Base-by-base conservation (phyloP, 1,140 invertebrate species). In the Drosophila ohnishii region DNA sequence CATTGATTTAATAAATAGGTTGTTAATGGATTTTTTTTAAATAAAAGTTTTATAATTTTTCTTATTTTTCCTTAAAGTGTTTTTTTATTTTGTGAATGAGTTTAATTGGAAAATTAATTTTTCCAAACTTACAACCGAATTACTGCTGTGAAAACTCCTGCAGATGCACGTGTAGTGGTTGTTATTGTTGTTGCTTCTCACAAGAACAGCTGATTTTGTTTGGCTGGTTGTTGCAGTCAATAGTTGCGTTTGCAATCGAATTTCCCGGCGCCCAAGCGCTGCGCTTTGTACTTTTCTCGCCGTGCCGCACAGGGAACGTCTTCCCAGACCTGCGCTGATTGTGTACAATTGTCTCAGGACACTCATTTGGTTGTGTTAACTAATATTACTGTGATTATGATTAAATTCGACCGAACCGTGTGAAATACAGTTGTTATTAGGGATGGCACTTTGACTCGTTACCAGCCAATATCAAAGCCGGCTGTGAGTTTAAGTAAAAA, bases 161-260 rank as follows among this genome's bases (percentile, higher is more conserved):
- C 47, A 63, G 35, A 34, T 71, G 75, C 80, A 79, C 71, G 76
- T 76, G 80, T 74, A 35, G n/a, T 28, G 10, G 40, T 57, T 75
- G 34, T 63, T 77, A 16, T 53, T 74, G 37, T 65, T 71, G 50
- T 16, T 40, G 39, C 3, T 58, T n/a, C 19, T 32, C 1, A 13
- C 28, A 2, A n/a, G n/a, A 74, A 64, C 70, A 74, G 72, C 70
- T 64, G 70, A 57, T 53, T 65, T 16, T 50, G 30, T 56, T 72
- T 56, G 40, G 42, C 22, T 28, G 32, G 3, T 37, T 30, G 39
- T 11, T 35, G 39, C 16, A n/a, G 13, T 7, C 13, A 32, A 35
- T 13, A 16, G 14, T 37, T 74, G 50, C 19, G 78, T 13, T 70
- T 82, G 51, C 5, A 59, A 51, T 35, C 45, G 75, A 16, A 72